Evolutionary conservation across 2,113 vertebrate genomes (phyloP).

Genomic region (Etheostoma spectabile): DNA sequence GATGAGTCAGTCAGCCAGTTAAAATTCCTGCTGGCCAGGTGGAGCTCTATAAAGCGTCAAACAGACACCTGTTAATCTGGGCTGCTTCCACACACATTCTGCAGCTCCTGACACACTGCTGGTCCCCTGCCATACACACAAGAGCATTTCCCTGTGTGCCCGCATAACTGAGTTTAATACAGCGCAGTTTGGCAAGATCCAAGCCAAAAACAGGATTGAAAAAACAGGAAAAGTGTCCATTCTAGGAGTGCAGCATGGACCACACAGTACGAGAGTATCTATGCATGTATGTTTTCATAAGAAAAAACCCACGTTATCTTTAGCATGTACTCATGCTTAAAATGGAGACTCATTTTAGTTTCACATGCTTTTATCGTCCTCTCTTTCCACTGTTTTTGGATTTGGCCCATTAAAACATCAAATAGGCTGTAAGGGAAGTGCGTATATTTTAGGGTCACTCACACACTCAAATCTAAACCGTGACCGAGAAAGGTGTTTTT

Average conservation of each 20-base stretch:
- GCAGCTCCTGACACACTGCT: constrained; percentile 7
- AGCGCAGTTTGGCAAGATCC: constrained; percentile 1
- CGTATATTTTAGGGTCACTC: constrained; percentile 19
- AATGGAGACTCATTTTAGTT: not conserved
- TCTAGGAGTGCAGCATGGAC: constrained; percentile 14
- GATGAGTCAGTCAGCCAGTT: constrained; percentile 63
- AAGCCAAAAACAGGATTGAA: constrained; percentile 19
- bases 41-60: constrained; percentile 64
- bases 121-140: not conserved
- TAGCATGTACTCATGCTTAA: constrained; percentile 5
- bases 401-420: not conserved
- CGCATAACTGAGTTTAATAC: constrained; percentile 10
- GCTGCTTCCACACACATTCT: constrained; percentile 51
- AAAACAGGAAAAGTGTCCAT: constrained; percentile 27
- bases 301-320: constrained; percentile 13
- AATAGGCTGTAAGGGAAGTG: not conserved
- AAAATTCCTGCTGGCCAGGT: constrained; percentile 77
- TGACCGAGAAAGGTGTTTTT: constrained; percentile 9
- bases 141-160: constrained; percentile 20
- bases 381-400: not conserved
- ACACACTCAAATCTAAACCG: constrained; percentile 8
- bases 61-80: constrained; percentile 41
- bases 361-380: constrained; percentile 10
- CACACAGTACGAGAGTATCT: not conserved
- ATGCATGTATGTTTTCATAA: not conserved